These are phyloP conservation scores for Ichneumon xanthorius DNA, from an alignment of 2,888 invertebrate genomes.

Conservation along the genomic window DNA sequence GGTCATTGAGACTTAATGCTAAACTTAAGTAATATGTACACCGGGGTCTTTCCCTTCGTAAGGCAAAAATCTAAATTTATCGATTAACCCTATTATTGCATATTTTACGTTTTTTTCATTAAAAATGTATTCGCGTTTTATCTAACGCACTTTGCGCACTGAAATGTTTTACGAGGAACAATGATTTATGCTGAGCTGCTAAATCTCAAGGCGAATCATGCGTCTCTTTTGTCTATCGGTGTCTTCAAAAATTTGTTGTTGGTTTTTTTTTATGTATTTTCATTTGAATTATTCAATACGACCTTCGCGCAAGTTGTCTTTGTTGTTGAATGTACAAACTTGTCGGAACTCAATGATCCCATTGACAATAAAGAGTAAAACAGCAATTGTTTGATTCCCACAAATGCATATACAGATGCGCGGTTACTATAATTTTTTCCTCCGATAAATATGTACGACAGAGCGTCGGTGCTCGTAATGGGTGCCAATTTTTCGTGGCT, in stretches of 20 bases:
- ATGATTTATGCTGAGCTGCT: slow-evolving; percentile 67
- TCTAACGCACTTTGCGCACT: slow-evolving; percentile 56
- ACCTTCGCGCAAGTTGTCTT: slow-evolving; percentile 35
- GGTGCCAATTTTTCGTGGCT: background rate
- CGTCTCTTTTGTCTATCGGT: slow-evolving; percentile 44
- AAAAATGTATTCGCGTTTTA: slow-evolving; percentile 50
- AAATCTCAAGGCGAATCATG: slow-evolving; percentile 61
- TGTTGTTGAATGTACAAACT: slow-evolving; percentile 52
- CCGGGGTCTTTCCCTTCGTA: slow-evolving; percentile 68
- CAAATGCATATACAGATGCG: background rate
- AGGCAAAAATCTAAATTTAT: slow-evolving; percentile 73
- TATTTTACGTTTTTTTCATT: slow-evolving; percentile 55
- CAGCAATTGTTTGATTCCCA: slow-evolving; percentile 8
- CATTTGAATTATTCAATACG: slow-evolving; percentile 20
- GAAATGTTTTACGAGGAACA: slow-evolving; percentile 70
- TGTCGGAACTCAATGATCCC: slow-evolving; percentile 34
- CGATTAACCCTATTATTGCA: slow-evolving; percentile 69
- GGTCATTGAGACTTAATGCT: slow-evolving; percentile 59
- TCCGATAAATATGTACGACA: slow-evolving; percentile 16
- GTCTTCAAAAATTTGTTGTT: slow-evolving; percentile 36
- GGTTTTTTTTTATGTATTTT: slow-evolving; percentile 8
- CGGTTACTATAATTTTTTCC: background rate
- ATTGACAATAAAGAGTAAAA: slow-evolving; percentile 25
- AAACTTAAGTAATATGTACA: slow-evolving; percentile 70
- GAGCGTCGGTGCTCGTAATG: background rate